Evolutionary conservation across 1,140 invertebrate species (phyloP).

Genomic region (Drosophila nigromelanica): DNA sequence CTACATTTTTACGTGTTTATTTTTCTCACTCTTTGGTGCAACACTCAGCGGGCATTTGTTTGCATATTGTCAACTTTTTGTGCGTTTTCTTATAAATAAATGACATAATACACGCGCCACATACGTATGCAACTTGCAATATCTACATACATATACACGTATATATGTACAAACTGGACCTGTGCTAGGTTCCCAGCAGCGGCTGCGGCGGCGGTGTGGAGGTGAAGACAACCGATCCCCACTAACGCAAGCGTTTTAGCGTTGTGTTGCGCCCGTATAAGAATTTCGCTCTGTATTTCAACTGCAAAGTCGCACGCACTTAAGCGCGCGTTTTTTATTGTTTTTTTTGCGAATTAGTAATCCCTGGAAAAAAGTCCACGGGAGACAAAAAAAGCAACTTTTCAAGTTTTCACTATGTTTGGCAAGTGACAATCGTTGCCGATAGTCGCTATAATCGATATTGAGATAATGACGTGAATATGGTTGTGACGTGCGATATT

Average conservation of each 20-base stretch:
- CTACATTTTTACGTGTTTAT: conserved; percentile 79
- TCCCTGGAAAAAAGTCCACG: conserved; percentile 58
- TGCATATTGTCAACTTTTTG: conserved; percentile 58
- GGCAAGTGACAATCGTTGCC: conserved; percentile 34
- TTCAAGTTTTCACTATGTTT: conserved; percentile 59
- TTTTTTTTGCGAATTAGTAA: conserved; percentile 50
- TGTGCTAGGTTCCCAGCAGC: conserved; percentile 47
- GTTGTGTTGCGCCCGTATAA: conserved; percentile 15
- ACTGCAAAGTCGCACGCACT: conserved; percentile 43
- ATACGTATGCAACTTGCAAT: conserved; percentile 69
- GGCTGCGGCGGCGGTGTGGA: conserved; percentile 23
- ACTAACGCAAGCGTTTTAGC: conserved; percentile 24
- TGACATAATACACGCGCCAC: conserved; percentile 77
- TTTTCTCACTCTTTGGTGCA: conserved; percentile 65
- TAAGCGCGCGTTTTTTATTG: conserved; percentile 47
- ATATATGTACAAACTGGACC: conserved; percentile 63
- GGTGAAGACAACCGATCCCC: conserved; percentile 46
- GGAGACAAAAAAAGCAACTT: conserved; percentile 57
- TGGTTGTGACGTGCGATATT: not conserved
- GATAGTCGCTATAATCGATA: conserved; percentile 19
- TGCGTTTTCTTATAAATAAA: conserved; percentile 72
- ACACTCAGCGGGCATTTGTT: conserved; percentile 61
- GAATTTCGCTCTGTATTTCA: conserved; percentile 12
- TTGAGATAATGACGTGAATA: not conserved
- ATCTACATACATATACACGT: conserved; percentile 35